phyloP scores from a whole-genome alignment of 2,797 vertebrate genomes.

The Bradypodion ventrale region DNA sequence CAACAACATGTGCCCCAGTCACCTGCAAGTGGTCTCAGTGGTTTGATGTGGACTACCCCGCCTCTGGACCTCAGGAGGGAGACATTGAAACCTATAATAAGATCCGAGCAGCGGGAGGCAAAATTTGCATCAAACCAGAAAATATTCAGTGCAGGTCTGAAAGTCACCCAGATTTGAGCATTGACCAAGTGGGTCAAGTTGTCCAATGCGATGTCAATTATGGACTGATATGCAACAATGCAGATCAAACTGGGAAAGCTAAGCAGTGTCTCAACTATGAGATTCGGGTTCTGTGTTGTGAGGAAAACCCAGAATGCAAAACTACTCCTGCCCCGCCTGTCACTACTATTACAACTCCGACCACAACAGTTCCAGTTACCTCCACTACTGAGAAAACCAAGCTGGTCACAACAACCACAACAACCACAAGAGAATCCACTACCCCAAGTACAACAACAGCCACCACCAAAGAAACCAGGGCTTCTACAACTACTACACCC shows the following conservation, averaged over 20 bases:
- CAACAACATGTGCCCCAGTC: fast-evolving
- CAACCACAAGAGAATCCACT: no score
- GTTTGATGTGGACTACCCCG: constrained; percentile 60
- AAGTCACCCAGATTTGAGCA: neutral
- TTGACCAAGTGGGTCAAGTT: neutral
- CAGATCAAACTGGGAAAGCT: constrained; percentile 35
- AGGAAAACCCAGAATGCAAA: fast-evolving
- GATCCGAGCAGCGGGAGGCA: neutral
- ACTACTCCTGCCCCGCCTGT: fast-evolving
- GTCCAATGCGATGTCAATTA: neutral
- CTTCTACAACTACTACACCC: neutral
- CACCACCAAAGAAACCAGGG: neutral
- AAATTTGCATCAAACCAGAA: constrained; percentile 34
- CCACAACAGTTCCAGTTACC: fast-evolving
- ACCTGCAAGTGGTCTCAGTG: constrained; percentile 53
- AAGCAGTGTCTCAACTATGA: constrained; percentile 64
- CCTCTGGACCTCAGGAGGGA: neutral
- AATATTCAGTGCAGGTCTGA: constrained; percentile 52
- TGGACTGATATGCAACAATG: constrained; percentile 66
- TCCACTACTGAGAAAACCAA: neutral
- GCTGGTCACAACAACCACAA: no score
- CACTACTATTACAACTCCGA: neutral
- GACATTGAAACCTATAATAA: constrained; percentile 56
- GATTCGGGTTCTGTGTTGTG: constrained; percentile 58
- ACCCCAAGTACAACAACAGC: neutral